Conservation (phyloP, 2,113 vertebrate species). For the Neotragus pygmaeus region DNA sequence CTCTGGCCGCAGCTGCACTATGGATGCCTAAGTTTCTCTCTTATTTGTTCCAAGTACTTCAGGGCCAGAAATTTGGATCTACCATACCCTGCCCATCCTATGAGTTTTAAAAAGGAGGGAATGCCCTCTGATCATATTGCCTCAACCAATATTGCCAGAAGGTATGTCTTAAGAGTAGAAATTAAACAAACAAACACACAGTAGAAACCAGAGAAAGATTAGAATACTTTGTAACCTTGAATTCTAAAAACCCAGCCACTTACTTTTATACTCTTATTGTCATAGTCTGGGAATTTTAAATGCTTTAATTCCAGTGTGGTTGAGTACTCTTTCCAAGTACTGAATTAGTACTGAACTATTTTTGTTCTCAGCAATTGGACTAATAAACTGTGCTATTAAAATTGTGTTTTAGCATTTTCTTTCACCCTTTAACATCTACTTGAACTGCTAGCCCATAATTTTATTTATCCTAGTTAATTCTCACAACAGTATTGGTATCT, state of each 20-base stretch:
- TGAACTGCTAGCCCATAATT: not conserved
- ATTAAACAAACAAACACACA: no score
- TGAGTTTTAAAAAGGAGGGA: not conserved
- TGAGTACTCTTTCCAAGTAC: not conserved
- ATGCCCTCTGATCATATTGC: not conserved
- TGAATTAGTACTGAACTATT: not conserved
- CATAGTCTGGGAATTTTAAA: constrained; percentile 10
- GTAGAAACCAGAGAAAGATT: not conserved
- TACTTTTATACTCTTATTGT: not conserved
- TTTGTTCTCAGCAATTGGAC: not conserved
- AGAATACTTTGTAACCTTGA: not conserved
- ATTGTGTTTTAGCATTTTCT: not conserved
- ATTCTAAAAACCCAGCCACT: not conserved
- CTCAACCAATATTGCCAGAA: not conserved
- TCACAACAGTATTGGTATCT: not conserved
- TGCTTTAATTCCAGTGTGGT: not conserved
- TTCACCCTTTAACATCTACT: not conserved
- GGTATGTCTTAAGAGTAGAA: not conserved
- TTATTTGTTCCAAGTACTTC: not conserved
- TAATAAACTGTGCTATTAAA: not conserved
- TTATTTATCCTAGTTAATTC: not conserved
- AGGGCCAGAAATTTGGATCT: not conserved
- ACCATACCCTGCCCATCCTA: not conserved
- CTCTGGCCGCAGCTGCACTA: fast-evolving
- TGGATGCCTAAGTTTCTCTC: not conserved